Evolutionary conservation across 2,797 vertebrate species (phyloP), one percentile per base, ranked within the genome.

Genomic region (Lutjanus campechanus): DNA sequence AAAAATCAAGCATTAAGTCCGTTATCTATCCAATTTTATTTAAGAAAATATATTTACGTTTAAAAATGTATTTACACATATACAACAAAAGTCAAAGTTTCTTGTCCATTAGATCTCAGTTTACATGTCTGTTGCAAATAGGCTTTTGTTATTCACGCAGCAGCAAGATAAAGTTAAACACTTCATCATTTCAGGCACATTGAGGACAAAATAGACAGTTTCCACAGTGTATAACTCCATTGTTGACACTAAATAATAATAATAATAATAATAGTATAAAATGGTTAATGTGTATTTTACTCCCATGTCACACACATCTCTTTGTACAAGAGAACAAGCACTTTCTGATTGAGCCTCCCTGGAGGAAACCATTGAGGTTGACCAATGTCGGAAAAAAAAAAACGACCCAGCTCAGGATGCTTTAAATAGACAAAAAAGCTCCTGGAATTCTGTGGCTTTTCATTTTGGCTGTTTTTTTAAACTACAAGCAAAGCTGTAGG

Each of bases 11-110:
- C 4, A 59, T 16, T 70, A 9, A 0, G 4, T 49, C 17, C 25
- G 20, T 71, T 43, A 69, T 77, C 58, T 40, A 59, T 53, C 82
- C 20, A 20, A 7, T 53, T 93, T 93, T 94, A 92, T 92, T 94
- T 91, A 92, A 75, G 71, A 95, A 94, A 94, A 95, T 92, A 93
- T 12, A 58, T 83, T 79, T 80, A 60, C 69, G 25, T 84, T 81
- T 16, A 62, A 80, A 92, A 89, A 85, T 20, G 5, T 67, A 88
- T 85, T 83, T 72, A 87, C 91, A 93, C 8, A 7, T 58, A 77
- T 79, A 77, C 40, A 85, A 76, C 51, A 70, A 72, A 65, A 55
- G 55, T 72, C 41, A 77, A 69, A 58, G 62, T 55, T 55, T 66
- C 51, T 69, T 68, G n/a, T 43, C 20, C 8, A 56, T 69, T 61